phyloP scores from a whole-genome alignment of 37 sponge, comb jelly and placozoan genomes.

The Theonella swinhoei region DNA sequence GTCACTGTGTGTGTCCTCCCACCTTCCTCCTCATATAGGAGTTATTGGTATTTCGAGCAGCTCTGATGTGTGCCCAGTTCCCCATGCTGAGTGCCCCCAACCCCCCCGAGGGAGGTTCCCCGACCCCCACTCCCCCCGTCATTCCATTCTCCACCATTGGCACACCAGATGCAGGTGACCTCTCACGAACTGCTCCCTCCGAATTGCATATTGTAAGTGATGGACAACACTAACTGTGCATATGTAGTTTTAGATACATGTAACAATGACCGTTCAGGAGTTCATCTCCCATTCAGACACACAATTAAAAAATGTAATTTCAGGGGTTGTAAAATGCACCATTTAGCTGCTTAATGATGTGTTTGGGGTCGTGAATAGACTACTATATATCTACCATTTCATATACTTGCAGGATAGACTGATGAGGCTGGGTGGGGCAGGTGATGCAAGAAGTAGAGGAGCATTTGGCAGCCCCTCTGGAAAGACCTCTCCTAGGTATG shows the following conservation, averaged over 20 bases:
- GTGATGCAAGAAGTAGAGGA: too few species aligned
- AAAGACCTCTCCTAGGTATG: too few species aligned
- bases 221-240: background rate
- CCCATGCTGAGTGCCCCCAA: constrained; percentile 85
- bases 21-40: constrained; percentile 37
- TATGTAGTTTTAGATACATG: background rate
- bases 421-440: too few species aligned
- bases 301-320: too few species aligned
- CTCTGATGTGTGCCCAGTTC: constrained; percentile 83
- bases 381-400: too few species aligned
- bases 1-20: background rate
- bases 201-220: background rate
- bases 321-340: too few species aligned
- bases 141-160: constrained; percentile 23
- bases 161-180: background rate
- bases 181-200: constrained; percentile 12
- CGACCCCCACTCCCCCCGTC: constrained; percentile 47
- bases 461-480: too few species aligned
- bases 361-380: too few species aligned
- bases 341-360: too few species aligned
- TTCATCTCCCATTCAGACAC: too few species aligned
- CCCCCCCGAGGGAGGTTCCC: constrained; percentile 70
- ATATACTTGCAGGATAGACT: too few species aligned
- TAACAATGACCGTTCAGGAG: too few species aligned
- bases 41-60: constrained; percentile 64